Base-by-base conservation (phyloP, 2,113 vertebrate genomes). In the Myotis davidii region DNA sequence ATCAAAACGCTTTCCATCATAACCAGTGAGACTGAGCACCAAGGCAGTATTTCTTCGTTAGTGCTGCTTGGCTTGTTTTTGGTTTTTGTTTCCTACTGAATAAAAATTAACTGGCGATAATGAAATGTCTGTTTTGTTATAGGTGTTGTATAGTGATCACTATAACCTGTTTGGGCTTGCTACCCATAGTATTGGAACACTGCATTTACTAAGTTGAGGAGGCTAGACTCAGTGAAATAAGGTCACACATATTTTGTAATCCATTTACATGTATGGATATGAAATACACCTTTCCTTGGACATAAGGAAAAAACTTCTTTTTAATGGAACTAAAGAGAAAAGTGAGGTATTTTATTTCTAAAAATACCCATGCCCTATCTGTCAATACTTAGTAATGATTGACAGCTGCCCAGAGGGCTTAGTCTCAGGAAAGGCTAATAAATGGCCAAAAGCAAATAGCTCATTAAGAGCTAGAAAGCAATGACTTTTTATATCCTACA, bases 11-110 rank as follows among this genome's bases (percentile, higher is more conserved):
- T 96, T 64, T 72, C 16, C 65, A 29, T 67, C 89, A 50, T 95
- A 97, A 96, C 85, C 54, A 90, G 96, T 89, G 64, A 90, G 74
- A 93, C 0, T 0, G 0, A 5, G 86, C 92, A 85, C 56, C 25
- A 1, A 50, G 91, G 42, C 83, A 89, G 73, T 97, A 97, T 96
- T 97, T 98, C 96, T 97, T 97, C 96, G 97, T 98, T 97, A 97
- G 89, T 96, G 94, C 94, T 96, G 89, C 79, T 76, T 25, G 25
- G 85, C 72, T 96, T 96, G 76, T 72, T 94, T 48, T 0, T 0
- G 54, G 97, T 82, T 95, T 92, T 48, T 96, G 42, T 96, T 97
- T 97, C 86, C 82, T 85, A 54, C 37, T 89, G 39, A 90, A 96
- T 97, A 98, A 97, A 97, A 77, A 90, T 84, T 95, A 97, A 34